phyloP scores from a whole-genome alignment of 2,113 vertebrate species.

The Philantomba maxwellii region DNA sequence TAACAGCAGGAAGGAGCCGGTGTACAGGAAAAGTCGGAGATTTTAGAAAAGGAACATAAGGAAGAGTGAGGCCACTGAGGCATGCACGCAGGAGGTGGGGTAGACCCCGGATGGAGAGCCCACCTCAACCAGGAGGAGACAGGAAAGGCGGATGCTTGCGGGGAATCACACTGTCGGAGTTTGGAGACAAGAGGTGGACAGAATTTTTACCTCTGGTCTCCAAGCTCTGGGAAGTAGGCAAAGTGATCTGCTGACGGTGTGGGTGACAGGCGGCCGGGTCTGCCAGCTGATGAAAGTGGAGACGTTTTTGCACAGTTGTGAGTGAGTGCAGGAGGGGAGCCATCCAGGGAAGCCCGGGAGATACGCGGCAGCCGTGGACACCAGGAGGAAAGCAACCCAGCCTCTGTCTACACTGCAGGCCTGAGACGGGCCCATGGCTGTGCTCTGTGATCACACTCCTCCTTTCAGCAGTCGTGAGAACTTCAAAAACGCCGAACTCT shows the following conservation, averaged over 20 bases:
- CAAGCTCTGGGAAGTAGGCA: too few relatives aligned
- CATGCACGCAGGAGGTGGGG: background rate
- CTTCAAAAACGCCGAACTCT: background rate
- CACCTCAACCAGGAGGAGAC: background rate
- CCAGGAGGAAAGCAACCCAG: background rate
- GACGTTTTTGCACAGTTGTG: background rate
- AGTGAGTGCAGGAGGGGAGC: background rate
- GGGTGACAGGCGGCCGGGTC: background rate
- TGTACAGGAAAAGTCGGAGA: background rate
- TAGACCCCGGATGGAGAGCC: background rate
- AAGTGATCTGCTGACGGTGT: background rate
- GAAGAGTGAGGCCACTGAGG: background rate
- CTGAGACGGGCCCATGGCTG: accelerated
- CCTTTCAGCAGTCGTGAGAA: background rate
- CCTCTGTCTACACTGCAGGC: background rate
- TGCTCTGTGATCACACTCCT: background rate
- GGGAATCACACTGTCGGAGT: too few relatives aligned
- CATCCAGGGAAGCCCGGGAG: too few relatives aligned
- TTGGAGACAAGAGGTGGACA: background rate
- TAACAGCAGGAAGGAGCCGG: background rate
- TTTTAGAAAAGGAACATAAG: background rate
- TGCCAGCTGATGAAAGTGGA: too few relatives aligned
- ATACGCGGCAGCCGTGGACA: accelerated
- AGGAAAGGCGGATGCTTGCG: accelerated
- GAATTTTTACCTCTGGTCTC: background rate